Evolutionary conservation across 1,140 invertebrate species (phyloP).

Genomic region (Diplogasteroides magnus): DNA sequence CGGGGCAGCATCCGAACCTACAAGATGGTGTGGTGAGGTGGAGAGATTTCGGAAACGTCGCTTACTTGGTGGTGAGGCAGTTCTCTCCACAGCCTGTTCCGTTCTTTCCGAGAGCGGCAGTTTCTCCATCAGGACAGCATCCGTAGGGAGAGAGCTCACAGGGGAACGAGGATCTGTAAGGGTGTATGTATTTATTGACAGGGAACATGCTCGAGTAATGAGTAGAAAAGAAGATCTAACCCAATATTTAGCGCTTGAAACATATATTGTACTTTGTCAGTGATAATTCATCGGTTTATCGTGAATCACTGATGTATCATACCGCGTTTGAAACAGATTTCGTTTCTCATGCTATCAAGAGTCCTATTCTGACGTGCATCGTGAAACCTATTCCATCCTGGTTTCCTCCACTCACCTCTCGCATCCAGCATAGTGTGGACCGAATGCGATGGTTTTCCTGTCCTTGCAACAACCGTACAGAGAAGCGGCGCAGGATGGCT

Average conservation of each 20-base stretch:
- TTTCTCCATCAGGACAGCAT: constrained; percentile 77
- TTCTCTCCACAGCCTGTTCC: constrained; percentile 58
- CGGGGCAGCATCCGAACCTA: constrained; percentile 63
- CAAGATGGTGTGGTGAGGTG: constrained; percentile 4
- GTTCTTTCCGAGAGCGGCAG: constrained; percentile 67
- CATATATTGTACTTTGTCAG: too few species aligned
- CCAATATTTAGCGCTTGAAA: too few species aligned
- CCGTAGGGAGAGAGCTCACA: constrained; percentile 62
- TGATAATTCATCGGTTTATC: background rate
- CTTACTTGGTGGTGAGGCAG: constrained; percentile 51
- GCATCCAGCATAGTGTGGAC: constrained; percentile 50
- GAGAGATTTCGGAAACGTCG: background rate
- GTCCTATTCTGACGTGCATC: too few species aligned
- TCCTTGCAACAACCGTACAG: constrained; percentile 59
- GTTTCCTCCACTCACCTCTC: too few species aligned
- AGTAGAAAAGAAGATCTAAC: too few species aligned
- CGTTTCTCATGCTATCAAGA: too few species aligned
- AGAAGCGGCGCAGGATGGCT: constrained; percentile 68
- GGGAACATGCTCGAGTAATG: too few species aligned
- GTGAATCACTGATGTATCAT: too few species aligned
- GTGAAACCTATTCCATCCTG: too few species aligned
- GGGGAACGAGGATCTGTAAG: constrained; percentile 51
- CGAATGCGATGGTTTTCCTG: constrained; percentile 53
- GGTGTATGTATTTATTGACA: too few species aligned
- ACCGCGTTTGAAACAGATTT: too few species aligned